Evolutionary conservation across 2,888 invertebrate genomes (phyloP).

Genomic region (Ophraella communa): DNA sequence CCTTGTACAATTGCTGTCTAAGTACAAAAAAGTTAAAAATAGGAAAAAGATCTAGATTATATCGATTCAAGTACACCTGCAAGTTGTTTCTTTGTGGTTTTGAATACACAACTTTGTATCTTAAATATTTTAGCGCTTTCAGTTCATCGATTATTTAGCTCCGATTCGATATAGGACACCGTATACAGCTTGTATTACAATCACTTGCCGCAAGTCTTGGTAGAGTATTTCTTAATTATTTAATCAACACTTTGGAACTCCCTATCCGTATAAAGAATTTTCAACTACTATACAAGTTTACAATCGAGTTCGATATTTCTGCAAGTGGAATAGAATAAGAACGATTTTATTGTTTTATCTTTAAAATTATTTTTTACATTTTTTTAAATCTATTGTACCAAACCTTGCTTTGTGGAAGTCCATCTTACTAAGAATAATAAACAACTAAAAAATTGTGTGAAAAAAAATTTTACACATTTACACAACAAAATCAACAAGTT

Average conservation of each 20-base stretch:
- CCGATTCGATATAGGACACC: constrained; percentile 21
- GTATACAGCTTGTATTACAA: constrained; percentile 21
- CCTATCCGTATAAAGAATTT: constrained; percentile 19
- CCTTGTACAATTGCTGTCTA: too few species aligned
- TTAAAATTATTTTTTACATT: too few species aligned
- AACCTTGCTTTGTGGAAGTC: too few species aligned
- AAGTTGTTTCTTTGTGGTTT: background rate
- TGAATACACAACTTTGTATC: background rate
- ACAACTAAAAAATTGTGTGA: too few species aligned
- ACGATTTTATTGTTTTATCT: too few species aligned
- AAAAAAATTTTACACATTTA: too few species aligned
- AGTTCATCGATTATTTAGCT: constrained; percentile 15
- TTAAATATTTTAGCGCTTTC: constrained; percentile 1
- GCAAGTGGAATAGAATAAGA: constrained; percentile 4
- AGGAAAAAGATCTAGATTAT: background rate
- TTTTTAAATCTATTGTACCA: too few species aligned
- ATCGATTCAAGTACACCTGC: background rate
- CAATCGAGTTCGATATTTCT: constrained; percentile 13
- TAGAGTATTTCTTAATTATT: constrained; percentile 19
- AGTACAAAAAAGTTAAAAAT: constrained; percentile 28
- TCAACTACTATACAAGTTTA: constrained; percentile 14
- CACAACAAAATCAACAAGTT: too few species aligned
- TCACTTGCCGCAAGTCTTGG: constrained; percentile 20
- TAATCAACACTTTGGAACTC: constrained; percentile 21
- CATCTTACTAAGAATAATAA: too few species aligned